Base-by-base conservation (phyloP, 2,888 invertebrate genomes). In the Osedax fenrisi region DNA sequence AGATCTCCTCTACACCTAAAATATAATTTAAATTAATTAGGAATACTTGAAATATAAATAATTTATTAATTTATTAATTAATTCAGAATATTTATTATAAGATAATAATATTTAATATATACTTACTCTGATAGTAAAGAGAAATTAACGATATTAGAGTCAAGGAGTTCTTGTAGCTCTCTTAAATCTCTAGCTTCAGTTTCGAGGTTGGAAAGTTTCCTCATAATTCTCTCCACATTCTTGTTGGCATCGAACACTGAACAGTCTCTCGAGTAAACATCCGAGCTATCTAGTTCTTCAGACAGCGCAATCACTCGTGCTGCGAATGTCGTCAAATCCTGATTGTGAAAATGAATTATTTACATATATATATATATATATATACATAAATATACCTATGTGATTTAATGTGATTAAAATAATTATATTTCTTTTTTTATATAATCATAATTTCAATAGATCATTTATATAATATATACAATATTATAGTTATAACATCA, bases 181-280 rank as follows among this genome's bases (percentile, higher is more conserved):
- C 82, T 82, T 56, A 84, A 78, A 77, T 84, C 84, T 78, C 82
- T 82, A 3, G 84, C 84, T 76, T 84, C 84, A 75, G 83, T 83
- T 77, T 84, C 84, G 26, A 84, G 79, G 2, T 81, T 77, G 0
- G 79, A 79, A 70, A 84, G 82, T 59, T 81, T 78, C 74, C 80
- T 80, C n/a, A 79, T 79, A 78, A 82, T 84, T 72, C 79, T 79
- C 73, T 83, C 82, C 17, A 84, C 82, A 56, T 80, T 79, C 2
- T 77, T 77, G 80, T 81, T 81, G 64, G 83, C 82, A 66, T 81
- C 80, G 13, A 77, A 78, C 23, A 82, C 79, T 59, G 79, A 78
- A 77, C 81, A 83, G 26, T 83, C 83, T 22, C 81, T 77, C 74
- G 80, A 80, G 78, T 82, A 84, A 0, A 83, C 80, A 26, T 81